Percentiles rank a stretch among this genome's conserved stretches.
Conservation (phyloP, 2,797 vertebrate species). For the Rhyacichthys aspro region DNA sequence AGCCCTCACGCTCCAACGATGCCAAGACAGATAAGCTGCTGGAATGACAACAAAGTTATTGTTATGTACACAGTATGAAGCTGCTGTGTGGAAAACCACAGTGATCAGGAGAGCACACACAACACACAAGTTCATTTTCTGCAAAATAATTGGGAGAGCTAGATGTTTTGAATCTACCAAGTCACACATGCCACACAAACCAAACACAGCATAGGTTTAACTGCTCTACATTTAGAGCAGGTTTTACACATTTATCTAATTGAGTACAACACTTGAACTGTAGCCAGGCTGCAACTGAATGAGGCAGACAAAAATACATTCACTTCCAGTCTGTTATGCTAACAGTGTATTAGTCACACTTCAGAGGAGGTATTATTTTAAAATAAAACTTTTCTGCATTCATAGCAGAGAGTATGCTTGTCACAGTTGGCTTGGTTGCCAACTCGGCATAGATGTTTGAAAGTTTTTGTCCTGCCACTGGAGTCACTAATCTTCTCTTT, state of each 20-base stretch:
- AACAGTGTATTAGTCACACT: conserved; percentile 51
- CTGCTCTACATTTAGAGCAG: conserved; percentile 41
- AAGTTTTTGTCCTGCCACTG: conserved; percentile 60
- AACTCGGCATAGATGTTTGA: conserved; percentile 66
- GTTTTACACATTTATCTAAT: conserved; percentile 63
- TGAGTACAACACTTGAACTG: conserved; percentile 44
- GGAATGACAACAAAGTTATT: conserved; percentile 81
- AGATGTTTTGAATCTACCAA: conserved; percentile 59
- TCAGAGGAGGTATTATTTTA: conserved; percentile 44
- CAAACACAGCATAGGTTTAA: conserved; percentile 63
- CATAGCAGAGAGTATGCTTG: conserved; percentile 44
- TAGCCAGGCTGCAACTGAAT: conserved; percentile 29
- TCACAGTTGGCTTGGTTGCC: too few species aligned
- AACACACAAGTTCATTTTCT: conserved; percentile 31
- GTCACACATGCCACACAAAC: conserved; percentile 49
- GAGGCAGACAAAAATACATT: conserved; percentile 38
- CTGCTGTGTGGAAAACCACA: conserved; percentile 48
- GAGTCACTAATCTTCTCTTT: conserved; percentile 73
- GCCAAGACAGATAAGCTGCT: conserved; percentile 71
- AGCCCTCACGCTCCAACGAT: conserved; percentile 64
- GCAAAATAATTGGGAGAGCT: conserved; percentile 55
- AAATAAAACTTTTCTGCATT: conserved; percentile 44
- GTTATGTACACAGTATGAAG: conserved; percentile 76
- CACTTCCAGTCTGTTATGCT: conserved; percentile 35
- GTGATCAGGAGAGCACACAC: conserved; percentile 54